These are phyloP conservation scores for Toxonevra muliebris DNA, from an alignment of 2,888 invertebrate genomes.

Conservation along the genomic window DNA sequence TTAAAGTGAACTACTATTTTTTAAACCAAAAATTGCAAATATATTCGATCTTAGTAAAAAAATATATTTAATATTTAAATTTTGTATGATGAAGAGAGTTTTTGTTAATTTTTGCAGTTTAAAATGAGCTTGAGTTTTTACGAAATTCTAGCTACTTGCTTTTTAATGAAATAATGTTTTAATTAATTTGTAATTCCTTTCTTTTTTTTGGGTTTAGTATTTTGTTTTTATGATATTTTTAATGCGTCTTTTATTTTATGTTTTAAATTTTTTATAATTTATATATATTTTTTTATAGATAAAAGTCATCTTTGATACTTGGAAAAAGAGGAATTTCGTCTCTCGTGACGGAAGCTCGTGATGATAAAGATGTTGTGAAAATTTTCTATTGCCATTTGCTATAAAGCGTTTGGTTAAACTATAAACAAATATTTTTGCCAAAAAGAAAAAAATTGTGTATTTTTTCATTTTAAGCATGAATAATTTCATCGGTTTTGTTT, in stretches of 20 bases:
- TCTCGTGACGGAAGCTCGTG: too few relatives aligned
- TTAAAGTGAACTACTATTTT: too few relatives aligned
- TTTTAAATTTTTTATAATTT: neutral
- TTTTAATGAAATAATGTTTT: neutral
- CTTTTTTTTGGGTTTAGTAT: constrained; percentile 20
- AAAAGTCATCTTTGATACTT: constrained; percentile 60
- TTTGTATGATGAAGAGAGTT: too few relatives aligned
- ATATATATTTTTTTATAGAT: constrained; percentile 17
- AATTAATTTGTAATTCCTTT: neutral
- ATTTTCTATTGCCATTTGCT: too few relatives aligned
- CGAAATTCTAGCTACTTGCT: too few relatives aligned
- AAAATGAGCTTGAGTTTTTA: too few relatives aligned
- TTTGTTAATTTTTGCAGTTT: too few relatives aligned
- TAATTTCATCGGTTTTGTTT: neutral
- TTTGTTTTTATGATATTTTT: neutral
- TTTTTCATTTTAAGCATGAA: neutral
- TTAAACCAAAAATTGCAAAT: too few relatives aligned
- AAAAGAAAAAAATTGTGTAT: neutral
- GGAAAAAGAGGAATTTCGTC: constrained; percentile 53
- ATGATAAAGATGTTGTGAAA: too few relatives aligned
- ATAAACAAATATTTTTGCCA: neutral
- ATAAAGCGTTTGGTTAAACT: too few relatives aligned
- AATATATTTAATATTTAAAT: too few relatives aligned
- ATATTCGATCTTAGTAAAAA: too few relatives aligned
- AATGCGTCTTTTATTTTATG: constrained; percentile 1